phyloP scores from a whole-genome alignment of 2,888 invertebrate genomes.

The Microplitis deprimator region DNA sequence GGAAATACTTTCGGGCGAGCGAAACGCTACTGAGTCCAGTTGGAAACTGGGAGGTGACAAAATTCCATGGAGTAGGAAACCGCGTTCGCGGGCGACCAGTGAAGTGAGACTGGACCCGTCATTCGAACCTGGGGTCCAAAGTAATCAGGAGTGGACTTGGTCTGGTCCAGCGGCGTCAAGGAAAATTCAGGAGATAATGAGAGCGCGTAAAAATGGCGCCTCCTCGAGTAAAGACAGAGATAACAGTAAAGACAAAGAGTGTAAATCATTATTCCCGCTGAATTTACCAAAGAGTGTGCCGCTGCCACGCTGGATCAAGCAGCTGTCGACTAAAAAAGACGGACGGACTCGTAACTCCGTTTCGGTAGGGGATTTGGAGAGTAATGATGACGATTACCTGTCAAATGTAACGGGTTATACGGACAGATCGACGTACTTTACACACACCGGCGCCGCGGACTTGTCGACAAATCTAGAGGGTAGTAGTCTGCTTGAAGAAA shows the following conservation, averaged over 20 bases:
- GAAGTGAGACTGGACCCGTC: constrained; percentile 71
- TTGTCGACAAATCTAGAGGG: constrained; percentile 68
- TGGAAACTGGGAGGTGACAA: constrained; percentile 74
- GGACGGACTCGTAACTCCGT: constrained; percentile 46
- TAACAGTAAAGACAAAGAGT: constrained; percentile 48
- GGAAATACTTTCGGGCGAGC: constrained; percentile 82
- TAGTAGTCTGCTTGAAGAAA: constrained; percentile 82
- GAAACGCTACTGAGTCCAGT: constrained; percentile 63
- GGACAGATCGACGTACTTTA: constrained; percentile 63
- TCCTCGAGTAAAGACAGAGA: constrained; percentile 43
- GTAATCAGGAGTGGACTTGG: constrained; percentile 77
- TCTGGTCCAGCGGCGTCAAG: constrained; percentile 78
- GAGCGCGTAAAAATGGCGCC: constrained; percentile 52
- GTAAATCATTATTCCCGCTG: constrained; percentile 61
- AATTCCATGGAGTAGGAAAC: constrained; percentile 66
- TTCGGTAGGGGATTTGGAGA: constrained; percentile 55
- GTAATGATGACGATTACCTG: constrained; percentile 38
- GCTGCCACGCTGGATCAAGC: constrained; percentile 62
- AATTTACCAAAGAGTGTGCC: constrained; percentile 60
- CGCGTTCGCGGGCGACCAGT: constrained; percentile 77
- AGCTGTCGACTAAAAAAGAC: constrained; percentile 54
- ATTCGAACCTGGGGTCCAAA: constrained; percentile 60
- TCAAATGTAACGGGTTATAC: constrained; percentile 28
- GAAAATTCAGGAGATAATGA: constrained; percentile 74
- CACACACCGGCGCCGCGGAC: constrained; percentile 59